A percentile compares a stretch with the other conserved stretches of the same genome.
phyloP scores from a whole-genome alignment of 2,797 vertebrate species.

The Hirundo rustica region DNA sequence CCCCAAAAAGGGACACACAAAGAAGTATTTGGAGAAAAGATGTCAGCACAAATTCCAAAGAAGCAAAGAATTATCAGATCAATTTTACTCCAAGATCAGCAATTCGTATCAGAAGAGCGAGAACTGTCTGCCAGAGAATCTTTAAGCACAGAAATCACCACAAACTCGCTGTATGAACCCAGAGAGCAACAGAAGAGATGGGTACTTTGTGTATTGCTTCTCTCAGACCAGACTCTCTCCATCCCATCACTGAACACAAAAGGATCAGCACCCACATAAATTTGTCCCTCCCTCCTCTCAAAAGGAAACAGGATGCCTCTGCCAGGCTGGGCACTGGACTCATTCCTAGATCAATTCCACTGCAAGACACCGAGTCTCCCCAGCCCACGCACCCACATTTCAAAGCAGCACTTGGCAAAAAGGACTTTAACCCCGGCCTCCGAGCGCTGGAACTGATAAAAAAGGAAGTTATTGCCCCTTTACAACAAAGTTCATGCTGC shows the following conservation, averaged over 20 bases:
- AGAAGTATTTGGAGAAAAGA: neutral
- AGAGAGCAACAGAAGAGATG: neutral
- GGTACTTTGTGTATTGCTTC: neutral
- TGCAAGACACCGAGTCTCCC: neutral
- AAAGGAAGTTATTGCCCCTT: neutral
- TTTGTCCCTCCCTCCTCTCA: neutral
- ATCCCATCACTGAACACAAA: neutral
- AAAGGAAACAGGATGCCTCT: slow-evolving; percentile 23
- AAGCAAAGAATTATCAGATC: neutral
- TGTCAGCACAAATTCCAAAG: neutral
- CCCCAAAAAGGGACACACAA: neutral
- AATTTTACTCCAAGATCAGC: neutral
- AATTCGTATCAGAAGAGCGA: accelerated
- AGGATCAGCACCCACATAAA: neutral
- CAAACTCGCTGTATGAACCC: accelerated
- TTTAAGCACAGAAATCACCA: neutral
- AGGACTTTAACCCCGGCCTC: neutral
- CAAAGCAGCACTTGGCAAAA: neutral
- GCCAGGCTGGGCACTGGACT: slow-evolving; percentile 6
- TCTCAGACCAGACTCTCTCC: neutral
- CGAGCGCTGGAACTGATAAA: neutral
- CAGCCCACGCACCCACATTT: neutral
- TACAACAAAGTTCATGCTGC: neutral
- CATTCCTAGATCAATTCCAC: slow-evolving; percentile 39
- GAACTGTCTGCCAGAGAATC: neutral